Evolutionary conservation across 1,140 invertebrate species (phyloP).

Genomic region (Drosophila bocqueti): DNA sequence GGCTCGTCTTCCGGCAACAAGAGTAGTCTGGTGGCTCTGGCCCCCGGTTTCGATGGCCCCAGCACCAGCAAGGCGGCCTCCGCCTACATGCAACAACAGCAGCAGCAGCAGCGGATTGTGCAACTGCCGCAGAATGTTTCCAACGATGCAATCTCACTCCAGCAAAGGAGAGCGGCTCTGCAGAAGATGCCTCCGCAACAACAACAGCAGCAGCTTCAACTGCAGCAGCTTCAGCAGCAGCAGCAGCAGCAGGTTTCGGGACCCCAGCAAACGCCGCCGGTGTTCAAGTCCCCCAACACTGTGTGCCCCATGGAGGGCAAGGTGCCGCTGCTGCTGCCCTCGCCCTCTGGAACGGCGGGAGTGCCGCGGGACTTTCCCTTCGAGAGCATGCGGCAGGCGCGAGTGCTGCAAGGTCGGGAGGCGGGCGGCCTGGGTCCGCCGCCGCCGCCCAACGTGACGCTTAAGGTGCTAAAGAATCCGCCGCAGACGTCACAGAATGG

Average conservation of each 20-base stretch:
- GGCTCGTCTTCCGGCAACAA: slow-evolving; percentile 74
- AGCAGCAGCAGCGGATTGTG: slow-evolving; percentile 50
- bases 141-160: slow-evolving; percentile 70
- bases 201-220: slow-evolving; percentile 41
- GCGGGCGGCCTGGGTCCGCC: slow-evolving; percentile 55
- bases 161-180: slow-evolving; percentile 62
- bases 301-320: slow-evolving; percentile 92
- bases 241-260: slow-evolving; percentile 52
- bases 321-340: slow-evolving; percentile 86
- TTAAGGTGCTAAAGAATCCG: slow-evolving; percentile 73
- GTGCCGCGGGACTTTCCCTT: slow-evolving; percentile 89
- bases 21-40: slow-evolving; percentile 56
- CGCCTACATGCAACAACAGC: slow-evolving; percentile 67
- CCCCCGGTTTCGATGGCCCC: slow-evolving; percentile 65
- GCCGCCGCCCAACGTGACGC: slow-evolving; percentile 73
- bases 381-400: slow-evolving; percentile 95
- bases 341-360: slow-evolving; percentile 59
- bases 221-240: slow-evolving; percentile 49
- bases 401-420: slow-evolving; percentile 87
- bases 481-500: slow-evolving; percentile 57
- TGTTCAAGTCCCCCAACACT: slow-evolving; percentile 93
- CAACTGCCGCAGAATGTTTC: slow-evolving; percentile 57
- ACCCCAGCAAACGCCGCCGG: slow-evolving; percentile 76
- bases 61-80: slow-evolving; percentile 75
- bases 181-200: slow-evolving; percentile 63